phyloP scores from a whole-genome alignment of 1,140 invertebrate genomes.

The Rhagoletis zephyria region DNA sequence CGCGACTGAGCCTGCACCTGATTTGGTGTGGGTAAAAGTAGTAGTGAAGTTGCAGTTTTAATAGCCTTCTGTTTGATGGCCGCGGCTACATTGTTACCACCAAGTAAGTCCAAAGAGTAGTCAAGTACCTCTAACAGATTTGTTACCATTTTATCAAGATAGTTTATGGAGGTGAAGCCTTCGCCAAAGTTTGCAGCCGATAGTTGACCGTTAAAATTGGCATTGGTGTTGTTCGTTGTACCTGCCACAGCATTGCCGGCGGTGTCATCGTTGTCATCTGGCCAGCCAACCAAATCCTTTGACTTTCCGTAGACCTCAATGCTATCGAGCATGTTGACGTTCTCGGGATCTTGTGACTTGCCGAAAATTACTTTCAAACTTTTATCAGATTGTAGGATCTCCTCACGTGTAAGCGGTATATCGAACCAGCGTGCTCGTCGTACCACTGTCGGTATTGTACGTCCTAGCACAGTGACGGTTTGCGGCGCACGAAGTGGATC shows the following conservation, averaged over 20 bases:
- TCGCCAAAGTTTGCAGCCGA: slow-evolving; percentile 57
- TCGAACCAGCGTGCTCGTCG: slow-evolving; percentile 93
- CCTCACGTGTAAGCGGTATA: slow-evolving; percentile 93
- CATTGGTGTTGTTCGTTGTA: not conserved
- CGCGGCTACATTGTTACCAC: slow-evolving; percentile 71
- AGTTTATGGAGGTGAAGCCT: slow-evolving; percentile 69
- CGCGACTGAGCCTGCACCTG: slow-evolving; percentile 85
- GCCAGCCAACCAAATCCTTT: slow-evolving; percentile 97
- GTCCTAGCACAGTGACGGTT: slow-evolving; percentile 82
- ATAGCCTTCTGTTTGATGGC: slow-evolving; percentile 78
- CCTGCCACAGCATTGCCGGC: slow-evolving; percentile 70
- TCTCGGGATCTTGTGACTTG: slow-evolving; percentile 89
- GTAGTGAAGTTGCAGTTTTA: slow-evolving; percentile 83
- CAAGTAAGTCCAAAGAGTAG: slow-evolving; percentile 75
- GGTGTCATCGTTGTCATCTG: slow-evolving; percentile 92
- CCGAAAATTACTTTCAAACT: slow-evolving; percentile 92
- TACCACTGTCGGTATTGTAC: slow-evolving; percentile 84
- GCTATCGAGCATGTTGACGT: slow-evolving; percentile 93
- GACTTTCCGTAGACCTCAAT: slow-evolving; percentile 94
- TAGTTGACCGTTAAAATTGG: slow-evolving; percentile 44
- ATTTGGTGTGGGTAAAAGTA: slow-evolving; percentile 87
- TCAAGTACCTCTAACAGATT: slow-evolving; percentile 85
- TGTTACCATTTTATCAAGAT: slow-evolving; percentile 78
- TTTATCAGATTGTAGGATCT: slow-evolving; percentile 94
- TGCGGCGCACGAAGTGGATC: slow-evolving; percentile 87